Evolutionary conservation across 2,797 vertebrate genomes (phyloP).

Genomic region (Acropternis orthonyx): DNA sequence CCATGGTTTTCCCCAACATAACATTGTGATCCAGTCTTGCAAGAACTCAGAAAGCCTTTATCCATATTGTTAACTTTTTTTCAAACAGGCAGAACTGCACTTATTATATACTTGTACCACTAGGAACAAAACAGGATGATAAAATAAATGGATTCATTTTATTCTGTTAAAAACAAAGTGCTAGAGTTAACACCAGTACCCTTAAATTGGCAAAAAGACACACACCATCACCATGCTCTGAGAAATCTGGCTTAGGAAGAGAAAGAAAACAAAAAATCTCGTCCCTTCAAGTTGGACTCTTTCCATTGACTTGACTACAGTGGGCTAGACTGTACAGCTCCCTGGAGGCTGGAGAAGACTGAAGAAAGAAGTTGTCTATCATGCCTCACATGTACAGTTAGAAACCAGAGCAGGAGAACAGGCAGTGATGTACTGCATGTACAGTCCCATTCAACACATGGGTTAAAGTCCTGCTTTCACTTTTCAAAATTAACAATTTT

Average conservation of each 20-base stretch:
- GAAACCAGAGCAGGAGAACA: not conserved
- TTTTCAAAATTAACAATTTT: not conserved
- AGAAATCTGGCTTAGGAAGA: not conserved
- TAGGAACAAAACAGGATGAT: not conserved
- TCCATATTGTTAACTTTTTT: not conserved
- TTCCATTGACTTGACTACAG: not conserved
- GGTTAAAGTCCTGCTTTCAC: not conserved
- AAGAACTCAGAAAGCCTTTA: not conserved
- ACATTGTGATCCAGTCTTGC: not conserved
- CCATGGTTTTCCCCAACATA: not conserved
- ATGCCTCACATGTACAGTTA: not conserved
- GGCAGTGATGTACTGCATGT: not conserved
- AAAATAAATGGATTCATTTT: too few species aligned
- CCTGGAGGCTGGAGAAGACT: not conserved
- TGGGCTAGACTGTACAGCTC: not conserved
- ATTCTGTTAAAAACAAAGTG: not conserved
- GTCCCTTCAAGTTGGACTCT: not conserved
- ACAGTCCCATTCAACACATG: not conserved
- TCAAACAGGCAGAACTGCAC: not conserved
- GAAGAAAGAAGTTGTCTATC: not conserved
- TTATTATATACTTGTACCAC: not conserved
- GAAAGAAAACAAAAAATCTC: not conserved
- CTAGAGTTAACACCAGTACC: not conserved
- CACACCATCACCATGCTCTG: not conserved
- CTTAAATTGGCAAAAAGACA: not conserved